Evolutionary conservation across 2,797 vertebrate genomes (phyloP).

Genomic region (Paedocypris micromegethes): DNA sequence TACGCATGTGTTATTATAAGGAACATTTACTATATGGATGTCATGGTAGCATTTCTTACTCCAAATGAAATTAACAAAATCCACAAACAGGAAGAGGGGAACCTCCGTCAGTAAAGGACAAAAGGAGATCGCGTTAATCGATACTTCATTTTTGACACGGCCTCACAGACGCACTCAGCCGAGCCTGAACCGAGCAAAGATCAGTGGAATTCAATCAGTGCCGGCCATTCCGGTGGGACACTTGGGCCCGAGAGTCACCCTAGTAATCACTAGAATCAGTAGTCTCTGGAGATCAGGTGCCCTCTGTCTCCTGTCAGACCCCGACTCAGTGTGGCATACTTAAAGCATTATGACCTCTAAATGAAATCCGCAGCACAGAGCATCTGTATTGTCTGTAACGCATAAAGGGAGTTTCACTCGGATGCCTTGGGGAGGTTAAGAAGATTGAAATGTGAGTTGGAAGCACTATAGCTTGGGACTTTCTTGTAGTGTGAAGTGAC

Average conservation of each 20-base stretch:
- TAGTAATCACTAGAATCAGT: slow-evolving; percentile 30
- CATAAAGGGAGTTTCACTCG: neutral
- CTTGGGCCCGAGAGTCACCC: slow-evolving; percentile 12
- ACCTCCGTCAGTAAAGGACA: slow-evolving; percentile 12
- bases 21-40: neutral
- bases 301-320: slow-evolving; percentile 26
- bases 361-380: slow-evolving; percentile 1
- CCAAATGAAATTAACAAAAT: slow-evolving; percentile 11
- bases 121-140: slow-evolving; percentile 28
- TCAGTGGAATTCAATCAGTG: slow-evolving; percentile 42
- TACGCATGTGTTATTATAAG: slow-evolving; percentile 2
- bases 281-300: slow-evolving; percentile 17
- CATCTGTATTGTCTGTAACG: neutral
- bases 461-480: too few species aligned
- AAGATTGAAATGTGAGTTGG: too few species aligned
- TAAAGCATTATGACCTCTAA: slow-evolving; percentile 14
- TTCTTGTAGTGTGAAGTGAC: too few species aligned
- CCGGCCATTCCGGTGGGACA: slow-evolving; percentile 3
- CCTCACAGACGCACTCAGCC: slow-evolving; percentile 28
- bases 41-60: slow-evolving; percentile 10
- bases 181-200: slow-evolving; percentile 15
- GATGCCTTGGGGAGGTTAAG: neutral
- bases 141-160: slow-evolving; percentile 37
- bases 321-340: slow-evolving; percentile 15
- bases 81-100: neutral